phyloP scores from a whole-genome alignment of 2,113 vertebrate genomes.

The Platysternon megacephalum region DNA sequence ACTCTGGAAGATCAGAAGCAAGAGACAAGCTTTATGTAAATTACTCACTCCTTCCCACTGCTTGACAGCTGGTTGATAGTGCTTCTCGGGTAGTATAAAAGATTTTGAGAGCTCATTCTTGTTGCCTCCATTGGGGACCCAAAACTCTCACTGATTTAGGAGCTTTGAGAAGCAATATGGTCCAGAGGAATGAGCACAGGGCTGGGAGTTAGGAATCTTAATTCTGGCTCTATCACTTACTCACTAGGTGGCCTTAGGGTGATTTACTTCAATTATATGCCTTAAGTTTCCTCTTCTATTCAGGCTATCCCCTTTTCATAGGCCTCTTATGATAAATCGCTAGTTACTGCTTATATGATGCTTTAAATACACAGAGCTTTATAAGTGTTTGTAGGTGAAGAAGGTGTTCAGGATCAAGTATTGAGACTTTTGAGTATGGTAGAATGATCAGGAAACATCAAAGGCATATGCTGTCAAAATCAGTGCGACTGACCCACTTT shows the following conservation, averaged over 20 bases:
- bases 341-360: background rate
- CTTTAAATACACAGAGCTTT: background rate
- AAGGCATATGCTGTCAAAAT: background rate
- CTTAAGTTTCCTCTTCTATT: slow-evolving; percentile 55
- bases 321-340: background rate
- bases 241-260: background rate
- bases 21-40: slow-evolving; percentile 45
- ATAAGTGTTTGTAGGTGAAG: background rate
- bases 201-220: background rate
- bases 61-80: slow-evolving; percentile 44
- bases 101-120: slow-evolving; percentile 23
- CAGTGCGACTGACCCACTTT: fast-evolving
- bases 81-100: slow-evolving; percentile 42
- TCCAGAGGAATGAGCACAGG: background rate
- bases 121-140: background rate
- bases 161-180: background rate
- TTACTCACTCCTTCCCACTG: background rate
- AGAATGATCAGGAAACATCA: background rate
- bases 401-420: background rate
- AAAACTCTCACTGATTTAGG: background rate
- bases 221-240: slow-evolving; percentile 25
- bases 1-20: background rate
- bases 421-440: background rate
- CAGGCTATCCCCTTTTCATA: background rate
- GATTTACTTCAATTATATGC: slow-evolving; percentile 35